A percentile compares a stretch with the other conserved stretches of the same genome.
These are phyloP conservation scores for Pristionchus mayeri DNA, from an alignment of 2,888 invertebrate genomes.

Conservation along the genomic window DNA sequence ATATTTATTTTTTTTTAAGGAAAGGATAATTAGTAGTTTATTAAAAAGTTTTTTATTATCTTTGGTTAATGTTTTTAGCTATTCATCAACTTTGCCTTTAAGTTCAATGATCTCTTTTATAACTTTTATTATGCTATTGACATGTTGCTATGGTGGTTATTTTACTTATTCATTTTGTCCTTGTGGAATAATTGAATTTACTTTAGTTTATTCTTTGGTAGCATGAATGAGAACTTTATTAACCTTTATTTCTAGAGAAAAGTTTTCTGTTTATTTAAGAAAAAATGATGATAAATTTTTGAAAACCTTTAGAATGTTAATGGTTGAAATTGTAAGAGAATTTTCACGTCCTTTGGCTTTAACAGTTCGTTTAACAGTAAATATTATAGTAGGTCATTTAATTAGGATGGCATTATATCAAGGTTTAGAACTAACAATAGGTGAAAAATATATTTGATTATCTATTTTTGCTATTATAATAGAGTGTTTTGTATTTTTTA, in stretches of 20 bases:
- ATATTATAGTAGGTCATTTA: slow-evolving; percentile 70
- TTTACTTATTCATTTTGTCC: slow-evolving; percentile 67
- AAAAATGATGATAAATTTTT: slow-evolving; percentile 63
- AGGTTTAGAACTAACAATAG: slow-evolving; percentile 59
- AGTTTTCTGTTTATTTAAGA: slow-evolving; percentile 66
- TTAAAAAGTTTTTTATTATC: slow-evolving; percentile 63
- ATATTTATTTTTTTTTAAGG: slow-evolving; percentile 67
- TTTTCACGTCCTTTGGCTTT: slow-evolving; percentile 70
- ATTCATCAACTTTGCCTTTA: slow-evolving; percentile 57
- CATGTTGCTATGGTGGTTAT: slow-evolving; percentile 76
- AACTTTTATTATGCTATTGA: slow-evolving; percentile 75
- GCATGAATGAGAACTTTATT: slow-evolving; percentile 65
- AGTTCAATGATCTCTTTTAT: slow-evolving; percentile 66
- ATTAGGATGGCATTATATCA: slow-evolving; percentile 63
- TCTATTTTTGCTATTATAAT: slow-evolving; percentile 65
- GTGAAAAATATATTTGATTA: slow-evolving; percentile 65
- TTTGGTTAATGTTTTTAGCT: slow-evolving; percentile 67
- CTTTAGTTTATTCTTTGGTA: slow-evolving; percentile 78
- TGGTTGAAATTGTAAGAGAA: slow-evolving; percentile 67
- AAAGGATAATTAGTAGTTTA: slow-evolving; percentile 63
- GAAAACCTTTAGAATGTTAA: slow-evolving; percentile 65
- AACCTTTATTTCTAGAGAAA: slow-evolving; percentile 65
- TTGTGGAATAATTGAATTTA: slow-evolving; percentile 77
- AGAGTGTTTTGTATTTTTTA: slow-evolving; percentile 71
- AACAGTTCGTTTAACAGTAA: slow-evolving; percentile 68